A percentile compares a stretch with the other conserved stretches of the same genome.
Evolutionary conservation across 2,113 vertebrate species (phyloP).

Genomic region (Herpailurus yagouaroundi): DNA sequence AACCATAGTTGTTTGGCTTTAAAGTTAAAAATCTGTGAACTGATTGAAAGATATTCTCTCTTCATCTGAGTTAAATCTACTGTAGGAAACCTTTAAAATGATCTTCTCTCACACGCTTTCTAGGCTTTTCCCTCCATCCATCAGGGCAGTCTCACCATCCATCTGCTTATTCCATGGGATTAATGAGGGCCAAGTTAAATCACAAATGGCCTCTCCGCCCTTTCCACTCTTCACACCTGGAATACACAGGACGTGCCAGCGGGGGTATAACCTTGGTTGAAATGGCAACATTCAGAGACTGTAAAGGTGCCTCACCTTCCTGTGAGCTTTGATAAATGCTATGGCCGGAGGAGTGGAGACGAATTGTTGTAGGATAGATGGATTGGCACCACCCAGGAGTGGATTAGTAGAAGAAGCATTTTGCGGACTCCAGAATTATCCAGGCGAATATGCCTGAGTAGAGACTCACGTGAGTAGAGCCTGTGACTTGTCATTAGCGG

Average conservation of each 20-base stretch:
- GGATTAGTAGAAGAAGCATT: background rate
- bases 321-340: background rate
- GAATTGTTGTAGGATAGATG: background rate
- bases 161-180: background rate
- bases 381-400: too few species aligned
- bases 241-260: background rate
- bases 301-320: background rate
- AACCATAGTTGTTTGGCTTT: background rate
- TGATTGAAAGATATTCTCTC: background rate
- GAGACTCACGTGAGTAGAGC: background rate
- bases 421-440: background rate
- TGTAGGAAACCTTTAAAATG: background rate
- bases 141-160: background rate
- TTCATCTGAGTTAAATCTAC: background rate
- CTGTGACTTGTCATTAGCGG: background rate
- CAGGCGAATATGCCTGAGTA: background rate
- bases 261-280: background rate
- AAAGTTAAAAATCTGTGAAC: slow-evolving; percentile 20
- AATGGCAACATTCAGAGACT: background rate
- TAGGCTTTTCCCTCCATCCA: background rate
- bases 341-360: background rate
- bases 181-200: background rate
- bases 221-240: background rate
- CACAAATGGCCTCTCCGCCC: background rate
- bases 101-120: background rate